Conservation (phyloP, 2,797 vertebrate genomes). For the Tympanoctomys barrerae region DNA sequence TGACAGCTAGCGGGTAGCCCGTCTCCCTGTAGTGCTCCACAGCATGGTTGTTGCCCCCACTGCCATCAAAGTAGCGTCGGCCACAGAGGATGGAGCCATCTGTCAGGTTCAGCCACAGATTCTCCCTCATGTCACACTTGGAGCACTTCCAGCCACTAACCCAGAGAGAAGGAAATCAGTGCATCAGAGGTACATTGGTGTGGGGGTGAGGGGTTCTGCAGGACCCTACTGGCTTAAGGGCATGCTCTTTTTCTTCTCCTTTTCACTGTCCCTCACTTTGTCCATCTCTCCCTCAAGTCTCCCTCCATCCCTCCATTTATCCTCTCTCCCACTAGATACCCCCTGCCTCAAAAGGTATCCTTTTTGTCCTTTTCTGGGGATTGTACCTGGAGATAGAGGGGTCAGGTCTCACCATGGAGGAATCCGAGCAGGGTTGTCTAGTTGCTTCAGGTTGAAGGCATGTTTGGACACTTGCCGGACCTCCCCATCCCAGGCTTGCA, state of each 20-base stretch:
- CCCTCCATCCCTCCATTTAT: neutral
- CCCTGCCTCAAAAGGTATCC: neutral
- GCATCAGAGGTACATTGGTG: neutral
- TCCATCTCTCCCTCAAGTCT: neutral
- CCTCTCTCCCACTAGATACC: neutral
- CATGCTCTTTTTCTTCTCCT: neutral
- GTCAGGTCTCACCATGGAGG: constrained; percentile 93
- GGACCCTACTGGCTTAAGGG: neutral
- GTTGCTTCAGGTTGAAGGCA: constrained; percentile 95
- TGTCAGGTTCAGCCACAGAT: constrained; percentile 98
- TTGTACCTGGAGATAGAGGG: fast-evolving
- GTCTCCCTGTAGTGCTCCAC: constrained; percentile 96
- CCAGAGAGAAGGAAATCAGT: constrained; percentile 10
- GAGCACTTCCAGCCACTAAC: constrained; percentile 97
- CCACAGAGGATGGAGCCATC: constrained; percentile 97
- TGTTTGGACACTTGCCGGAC: constrained; percentile 97
- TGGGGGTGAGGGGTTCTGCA: neutral
- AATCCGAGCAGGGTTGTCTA: constrained; percentile 96
- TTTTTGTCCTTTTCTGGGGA: neutral
- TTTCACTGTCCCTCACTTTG: neutral
- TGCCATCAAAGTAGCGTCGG: constrained; percentile 97
- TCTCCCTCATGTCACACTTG: constrained; percentile 97
- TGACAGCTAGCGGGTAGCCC: constrained; percentile 96
- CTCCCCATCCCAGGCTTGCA: constrained; percentile 99
- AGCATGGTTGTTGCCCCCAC: constrained; percentile 98